Conservation (phyloP, 2,113 vertebrate genomes). For the Phocoena sinus region DNA sequence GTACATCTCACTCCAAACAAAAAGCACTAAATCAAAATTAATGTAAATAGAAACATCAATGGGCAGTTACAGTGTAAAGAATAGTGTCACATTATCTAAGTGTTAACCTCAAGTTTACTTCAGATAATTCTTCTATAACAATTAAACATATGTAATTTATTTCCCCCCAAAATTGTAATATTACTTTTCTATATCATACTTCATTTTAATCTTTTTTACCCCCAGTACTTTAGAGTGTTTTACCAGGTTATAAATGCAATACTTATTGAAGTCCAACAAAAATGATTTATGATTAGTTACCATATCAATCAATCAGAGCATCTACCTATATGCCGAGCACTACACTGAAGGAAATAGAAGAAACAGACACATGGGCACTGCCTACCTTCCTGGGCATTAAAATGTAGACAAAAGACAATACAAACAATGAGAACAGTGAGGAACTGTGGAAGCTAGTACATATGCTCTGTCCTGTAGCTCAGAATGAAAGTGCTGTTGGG, state of each 20-base stretch:
- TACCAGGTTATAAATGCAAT: neutral
- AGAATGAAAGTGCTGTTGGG: neutral
- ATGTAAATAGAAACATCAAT: neutral
- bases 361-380: neutral
- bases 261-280: neutral
- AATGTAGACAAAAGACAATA: neutral
- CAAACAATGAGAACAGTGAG: neutral
- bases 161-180: neutral
- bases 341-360: neutral
- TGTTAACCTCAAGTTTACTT: neutral
- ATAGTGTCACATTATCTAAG: neutral
- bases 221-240: neutral
- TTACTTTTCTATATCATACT: neutral
- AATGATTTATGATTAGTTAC: neutral
- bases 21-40: conserved; percentile 11
- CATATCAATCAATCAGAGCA: neutral
- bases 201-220: neutral
- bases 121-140: neutral
- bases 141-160: neutral
- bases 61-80: neutral
- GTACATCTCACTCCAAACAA: neutral
- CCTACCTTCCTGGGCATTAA: neutral
- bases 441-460: neutral
- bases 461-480: neutral
- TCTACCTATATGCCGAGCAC: neutral